Evolutionary conservation across 2,888 invertebrate genomes (phyloP).

Genomic region (Chymomyza procnemis): DNA sequence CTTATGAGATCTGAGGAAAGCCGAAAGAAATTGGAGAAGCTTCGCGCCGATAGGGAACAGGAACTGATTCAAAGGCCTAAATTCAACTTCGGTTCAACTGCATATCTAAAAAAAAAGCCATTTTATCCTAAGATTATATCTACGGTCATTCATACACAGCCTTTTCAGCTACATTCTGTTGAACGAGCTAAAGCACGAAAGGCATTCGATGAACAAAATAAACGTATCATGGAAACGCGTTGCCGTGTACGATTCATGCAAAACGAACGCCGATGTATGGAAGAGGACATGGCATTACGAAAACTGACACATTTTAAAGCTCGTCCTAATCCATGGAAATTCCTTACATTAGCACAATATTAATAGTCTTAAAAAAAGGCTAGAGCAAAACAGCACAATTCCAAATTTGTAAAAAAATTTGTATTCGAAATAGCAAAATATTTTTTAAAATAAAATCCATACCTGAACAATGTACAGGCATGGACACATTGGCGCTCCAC

Average conservation of each 20-base stretch:
- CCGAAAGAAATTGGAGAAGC: slow-evolving; percentile 1
- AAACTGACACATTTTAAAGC: slow-evolving; percentile 53
- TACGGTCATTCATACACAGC: slow-evolving; percentile 30
- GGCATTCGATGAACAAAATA: slow-evolving; percentile 29
- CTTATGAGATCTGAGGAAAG: slow-evolving; percentile 32
- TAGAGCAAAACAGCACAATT: background rate
- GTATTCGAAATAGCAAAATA: background rate
- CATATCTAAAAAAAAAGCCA: slow-evolving; percentile 35
- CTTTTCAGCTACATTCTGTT: slow-evolving; percentile 35
- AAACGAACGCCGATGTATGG: slow-evolving; percentile 8
- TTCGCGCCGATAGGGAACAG: background rate
- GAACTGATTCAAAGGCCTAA: background rate
- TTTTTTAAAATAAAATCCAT: too few species aligned
- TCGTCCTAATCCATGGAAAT: slow-evolving; percentile 42
- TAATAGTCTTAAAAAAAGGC: background rate
- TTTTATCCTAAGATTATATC: slow-evolving; percentile 43
- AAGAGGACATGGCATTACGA: slow-evolving; percentile 27
- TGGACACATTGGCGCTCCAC: slow-evolving; percentile 95
- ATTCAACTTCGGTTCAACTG: background rate
- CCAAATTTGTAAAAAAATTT: background rate
- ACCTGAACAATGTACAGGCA: slow-evolving; percentile 99
- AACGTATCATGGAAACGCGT: slow-evolving; percentile 13
- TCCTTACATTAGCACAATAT: too few species aligned
- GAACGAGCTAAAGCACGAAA: slow-evolving; percentile 36
- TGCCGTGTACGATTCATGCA: background rate